Evolutionary conservation across 2,797 vertebrate genomes (phyloP).

Genomic region (Bovichtus diacanthus): DNA sequence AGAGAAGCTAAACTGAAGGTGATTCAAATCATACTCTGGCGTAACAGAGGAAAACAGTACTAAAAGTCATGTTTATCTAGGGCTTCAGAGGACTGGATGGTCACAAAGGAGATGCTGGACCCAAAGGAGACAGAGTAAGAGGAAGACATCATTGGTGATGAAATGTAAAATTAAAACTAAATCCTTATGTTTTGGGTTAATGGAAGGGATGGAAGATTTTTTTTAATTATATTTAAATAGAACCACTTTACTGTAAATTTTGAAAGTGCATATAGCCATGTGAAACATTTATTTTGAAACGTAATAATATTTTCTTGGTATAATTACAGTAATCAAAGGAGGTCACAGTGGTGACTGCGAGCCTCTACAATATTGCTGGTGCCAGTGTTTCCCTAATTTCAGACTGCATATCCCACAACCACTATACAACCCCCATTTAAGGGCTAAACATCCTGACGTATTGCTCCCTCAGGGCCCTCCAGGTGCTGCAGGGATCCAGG

Average conservation of each 20-base stretch:
- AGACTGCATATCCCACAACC: no score
- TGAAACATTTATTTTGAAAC: no score
- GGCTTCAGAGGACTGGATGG: slow-evolving; percentile 77
- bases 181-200: background rate
- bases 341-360: no score
- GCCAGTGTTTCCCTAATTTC: no score
- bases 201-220: no score
- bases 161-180: background rate
- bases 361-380: no score
- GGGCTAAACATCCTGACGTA: background rate
- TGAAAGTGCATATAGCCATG: no score
- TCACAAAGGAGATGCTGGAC: slow-evolving; percentile 82
- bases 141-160: background rate
- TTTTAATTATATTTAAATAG: background rate
- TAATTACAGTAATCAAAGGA: no score
- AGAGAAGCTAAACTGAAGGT: background rate
- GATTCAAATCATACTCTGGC: background rate
- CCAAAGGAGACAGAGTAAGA: slow-evolving; percentile 85
- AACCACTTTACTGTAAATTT: background rate
- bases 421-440: no score
- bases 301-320: no score
- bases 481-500: slow-evolving; percentile 79
- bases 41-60: background rate
- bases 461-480: slow-evolving; percentile 72
- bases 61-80: slow-evolving; percentile 63